These are phyloP conservation scores for Ailurus styani DNA, from an alignment of 2,113 vertebrate species.

Conservation along the genomic window DNA sequence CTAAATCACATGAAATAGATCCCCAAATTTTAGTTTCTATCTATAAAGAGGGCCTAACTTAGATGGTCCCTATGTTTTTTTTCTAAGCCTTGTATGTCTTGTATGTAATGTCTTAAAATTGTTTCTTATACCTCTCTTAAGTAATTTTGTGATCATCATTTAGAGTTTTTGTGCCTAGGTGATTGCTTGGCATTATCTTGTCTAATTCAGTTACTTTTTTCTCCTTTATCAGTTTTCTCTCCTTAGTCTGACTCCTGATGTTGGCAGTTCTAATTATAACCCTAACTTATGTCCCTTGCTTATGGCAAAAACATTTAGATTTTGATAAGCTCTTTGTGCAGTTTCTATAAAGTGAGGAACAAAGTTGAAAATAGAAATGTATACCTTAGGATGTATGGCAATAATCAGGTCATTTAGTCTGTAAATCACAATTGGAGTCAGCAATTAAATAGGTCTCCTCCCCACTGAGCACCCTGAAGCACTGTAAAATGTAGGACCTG, in stretches of 20 bases:
- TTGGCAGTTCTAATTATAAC: background rate
- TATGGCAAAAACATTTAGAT: background rate
- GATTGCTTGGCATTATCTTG: background rate
- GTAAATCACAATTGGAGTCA: constrained; percentile 44
- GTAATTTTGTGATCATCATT: background rate
- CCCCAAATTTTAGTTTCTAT: background rate
- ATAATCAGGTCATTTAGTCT: constrained; percentile 50
- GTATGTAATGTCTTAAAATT: background rate
- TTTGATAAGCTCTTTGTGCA: background rate
- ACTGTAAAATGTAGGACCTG: constrained; percentile 52
- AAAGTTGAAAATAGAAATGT: background rate
- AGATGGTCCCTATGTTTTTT: background rate
- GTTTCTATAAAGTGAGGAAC: background rate
- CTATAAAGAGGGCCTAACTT: background rate
- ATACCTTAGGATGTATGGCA: background rate
- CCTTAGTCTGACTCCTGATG: background rate
- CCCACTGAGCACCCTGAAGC: constrained; percentile 67
- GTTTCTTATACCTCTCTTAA: background rate
- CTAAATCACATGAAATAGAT: background rate
- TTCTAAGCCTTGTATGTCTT: background rate
- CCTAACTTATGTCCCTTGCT: background rate
- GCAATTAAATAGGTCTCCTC: constrained; percentile 71
- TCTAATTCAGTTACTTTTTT: background rate
- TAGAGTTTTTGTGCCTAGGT: background rate
- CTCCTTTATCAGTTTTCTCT: background rate